Conservation (phyloP, 2,113 vertebrate species). For the Macrotis lagotis region DNA sequence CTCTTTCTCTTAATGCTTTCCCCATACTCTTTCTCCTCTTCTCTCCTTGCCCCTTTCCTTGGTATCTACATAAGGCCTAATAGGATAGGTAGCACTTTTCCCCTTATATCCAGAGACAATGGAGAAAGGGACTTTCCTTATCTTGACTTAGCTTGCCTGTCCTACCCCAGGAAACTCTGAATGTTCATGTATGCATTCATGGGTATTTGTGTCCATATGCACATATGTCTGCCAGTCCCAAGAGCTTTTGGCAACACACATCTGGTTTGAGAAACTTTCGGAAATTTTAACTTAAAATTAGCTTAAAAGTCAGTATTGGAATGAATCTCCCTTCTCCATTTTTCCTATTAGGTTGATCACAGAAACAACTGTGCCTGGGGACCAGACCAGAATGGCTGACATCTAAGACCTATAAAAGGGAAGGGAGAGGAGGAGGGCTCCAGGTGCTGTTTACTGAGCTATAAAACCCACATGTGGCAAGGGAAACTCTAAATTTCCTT, state of each 20-base stretch:
- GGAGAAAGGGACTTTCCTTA: neutral
- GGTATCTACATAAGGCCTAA: neutral
- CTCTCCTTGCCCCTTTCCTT: conserved; percentile 8
- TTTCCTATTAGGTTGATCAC: neutral
- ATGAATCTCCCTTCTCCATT: neutral
- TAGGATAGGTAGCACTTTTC: neutral
- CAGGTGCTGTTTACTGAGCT: neutral
- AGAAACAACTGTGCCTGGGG: conserved; percentile 2
- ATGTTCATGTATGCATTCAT: neutral
- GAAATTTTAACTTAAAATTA: conserved; percentile 24
- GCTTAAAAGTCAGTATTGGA: neutral
- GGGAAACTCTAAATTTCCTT: neutral
- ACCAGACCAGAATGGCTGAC: neutral
- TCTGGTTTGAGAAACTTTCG: conserved; percentile 32
- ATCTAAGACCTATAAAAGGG: neutral
- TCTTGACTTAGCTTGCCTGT: neutral
- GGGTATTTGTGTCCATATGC: neutral
- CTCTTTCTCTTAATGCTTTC: neutral
- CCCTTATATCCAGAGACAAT: neutral
- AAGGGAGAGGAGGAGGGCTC: neutral
- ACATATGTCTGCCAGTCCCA: conserved; percentile 12
- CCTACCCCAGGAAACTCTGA: conserved; percentile 2
- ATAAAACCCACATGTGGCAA: neutral
- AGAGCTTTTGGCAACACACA: neutral
- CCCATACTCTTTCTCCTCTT: neutral